A percentile compares a stretch with the other conserved stretches of the same genome.
Conservation (phyloP, 2,113 vertebrate species). For the Typhlomys cinereus region DNA sequence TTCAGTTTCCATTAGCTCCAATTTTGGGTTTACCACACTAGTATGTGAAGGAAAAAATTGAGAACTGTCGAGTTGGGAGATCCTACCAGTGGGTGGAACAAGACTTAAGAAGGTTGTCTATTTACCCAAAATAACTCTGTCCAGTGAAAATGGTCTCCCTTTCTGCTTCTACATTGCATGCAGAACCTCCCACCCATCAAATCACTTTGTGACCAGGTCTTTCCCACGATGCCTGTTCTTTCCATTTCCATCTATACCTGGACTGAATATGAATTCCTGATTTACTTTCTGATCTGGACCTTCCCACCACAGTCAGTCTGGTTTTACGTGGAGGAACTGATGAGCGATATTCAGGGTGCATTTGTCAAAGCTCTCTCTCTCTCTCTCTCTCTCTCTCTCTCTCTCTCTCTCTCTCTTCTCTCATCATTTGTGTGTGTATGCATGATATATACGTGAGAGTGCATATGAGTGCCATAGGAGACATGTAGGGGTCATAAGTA, state of each 20-base stretch:
- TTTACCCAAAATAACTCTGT: not conserved
- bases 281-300: not conserved
- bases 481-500: too few relatives aligned
- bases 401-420: not conserved
- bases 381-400: accelerated
- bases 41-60: not conserved
- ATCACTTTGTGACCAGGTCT: not conserved
- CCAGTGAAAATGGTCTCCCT: not conserved
- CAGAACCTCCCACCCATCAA: not conserved
- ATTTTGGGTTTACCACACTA: not conserved
- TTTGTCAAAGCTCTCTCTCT: not conserved
- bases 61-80: not conserved
- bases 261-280: not conserved
- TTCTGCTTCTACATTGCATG: not conserved
- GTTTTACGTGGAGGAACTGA: too few relatives aligned
- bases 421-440: too few relatives aligned
- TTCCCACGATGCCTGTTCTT: not conserved
- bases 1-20: not conserved
- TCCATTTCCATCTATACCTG: not conserved
- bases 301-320: not conserved
- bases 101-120: not conserved
- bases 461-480: too few relatives aligned
- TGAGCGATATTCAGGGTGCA: too few relatives aligned
- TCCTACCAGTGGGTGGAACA: not conserved
- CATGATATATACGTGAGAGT: too few relatives aligned